phyloP scores from a whole-genome alignment of 2,797 vertebrate genomes.

The Platyrinchus mystaceus region DNA sequence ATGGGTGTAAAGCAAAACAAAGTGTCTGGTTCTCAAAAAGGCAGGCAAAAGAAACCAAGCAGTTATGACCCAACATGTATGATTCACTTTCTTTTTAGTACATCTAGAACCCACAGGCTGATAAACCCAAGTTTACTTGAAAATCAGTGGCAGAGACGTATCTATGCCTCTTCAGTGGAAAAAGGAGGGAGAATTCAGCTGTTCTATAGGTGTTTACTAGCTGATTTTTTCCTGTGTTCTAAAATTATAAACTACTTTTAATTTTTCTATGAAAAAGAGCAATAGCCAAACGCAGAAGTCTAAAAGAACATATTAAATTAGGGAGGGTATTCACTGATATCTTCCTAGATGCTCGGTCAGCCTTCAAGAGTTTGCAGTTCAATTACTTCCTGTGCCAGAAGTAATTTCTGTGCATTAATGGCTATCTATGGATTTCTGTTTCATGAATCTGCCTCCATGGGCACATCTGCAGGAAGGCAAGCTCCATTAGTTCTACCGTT shows the following conservation, averaged over 20 bases:
- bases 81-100: neutral
- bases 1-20: neutral
- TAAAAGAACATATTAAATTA: neutral
- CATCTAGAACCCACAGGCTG: neutral
- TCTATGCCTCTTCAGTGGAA: neutral
- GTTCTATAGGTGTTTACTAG: neutral
- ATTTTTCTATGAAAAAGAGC: neutral
- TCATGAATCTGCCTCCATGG: neutral
- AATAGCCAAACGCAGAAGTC: neutral
- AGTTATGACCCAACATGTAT: fast-evolving
- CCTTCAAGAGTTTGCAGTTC: neutral
- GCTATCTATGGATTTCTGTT: neutral
- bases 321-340: neutral
- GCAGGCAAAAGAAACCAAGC: neutral
- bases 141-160: neutral
- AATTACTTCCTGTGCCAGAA: neutral
- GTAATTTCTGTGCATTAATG: neutral
- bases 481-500: neutral
- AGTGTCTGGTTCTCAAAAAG: neutral
- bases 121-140: neutral
- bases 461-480: neutral
- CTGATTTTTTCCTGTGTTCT: neutral
- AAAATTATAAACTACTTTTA: neutral
- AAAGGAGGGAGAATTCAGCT: neutral
- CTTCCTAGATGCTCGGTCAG: neutral